Base-by-base conservation (phyloP, 2,113 vertebrate genomes). In the Myrmophylax atrothorax region DNA sequence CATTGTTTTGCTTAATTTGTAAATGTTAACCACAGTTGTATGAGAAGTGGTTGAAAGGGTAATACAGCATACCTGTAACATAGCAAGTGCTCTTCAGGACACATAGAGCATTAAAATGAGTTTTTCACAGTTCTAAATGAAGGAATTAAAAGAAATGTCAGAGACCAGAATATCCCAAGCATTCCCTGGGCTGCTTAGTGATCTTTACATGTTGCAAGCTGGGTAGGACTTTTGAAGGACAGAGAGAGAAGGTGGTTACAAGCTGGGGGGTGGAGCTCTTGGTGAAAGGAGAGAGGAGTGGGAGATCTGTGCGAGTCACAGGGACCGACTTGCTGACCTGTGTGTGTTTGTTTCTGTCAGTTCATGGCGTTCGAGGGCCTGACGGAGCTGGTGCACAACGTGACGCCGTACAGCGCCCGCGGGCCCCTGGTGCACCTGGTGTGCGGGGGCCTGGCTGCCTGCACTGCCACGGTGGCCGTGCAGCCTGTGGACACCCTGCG, bases 401-500 rank as follows among this genome's bases (percentile, higher is more conserved):
- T 87, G 52, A 98, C 97, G 2, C 2, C 73, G 1, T 98, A 98
- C 10, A 75, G 98, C 12, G 95, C 98, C 79, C 98, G 97, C 1
- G 92, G 96, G 3, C 91, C 99, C n/a, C 95, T 97, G 0, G 97
- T 98, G 74, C 99, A 99, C 96, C 99, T 99, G 9, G 6, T 98
- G 42, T 99, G 99, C 3, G 99, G 99, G 0, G 99, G 99, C 7
- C 84, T 99, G 89, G 97, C 99, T 1, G 99, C 99, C 53, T 99
- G 99, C 85, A 89, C 96, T 0, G 99, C 99, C 82, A 99, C 99
- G 0, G 96, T 99, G 3, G 70, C 98, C 0, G 98, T 99, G 42
- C 99, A 99, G 49, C 99, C 99, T 1, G 96, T 99, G 68, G 99
- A 99, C 91, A 99, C 98, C 0, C 98, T 99, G 33, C 98, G 99